Evolutionary conservation across 2,888 invertebrate genomes (phyloP).

Genomic region (Parnassius apollo): DNA sequence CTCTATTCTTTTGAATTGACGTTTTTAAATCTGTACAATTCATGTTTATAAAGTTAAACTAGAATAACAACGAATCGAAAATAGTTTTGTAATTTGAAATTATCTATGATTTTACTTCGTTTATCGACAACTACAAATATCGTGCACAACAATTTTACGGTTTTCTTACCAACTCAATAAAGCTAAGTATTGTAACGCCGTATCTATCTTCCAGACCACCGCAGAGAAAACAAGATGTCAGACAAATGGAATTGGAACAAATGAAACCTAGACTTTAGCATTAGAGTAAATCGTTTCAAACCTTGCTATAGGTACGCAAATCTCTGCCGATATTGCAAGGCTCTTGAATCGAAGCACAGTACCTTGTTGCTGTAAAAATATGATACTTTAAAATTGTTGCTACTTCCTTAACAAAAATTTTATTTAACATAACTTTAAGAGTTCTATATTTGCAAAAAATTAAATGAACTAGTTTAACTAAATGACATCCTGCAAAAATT

Average conservation of each 20-base stretch:
- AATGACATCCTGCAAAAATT: no score
- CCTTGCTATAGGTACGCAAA: slow-evolving; percentile 51
- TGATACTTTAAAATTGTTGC: no score
- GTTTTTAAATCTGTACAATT: no score
- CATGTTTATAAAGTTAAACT: no score
- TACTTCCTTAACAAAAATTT: no score
- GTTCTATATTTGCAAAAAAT: no score
- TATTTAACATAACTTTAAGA: no score
- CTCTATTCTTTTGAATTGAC: no score
- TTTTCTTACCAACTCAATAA: slow-evolving; percentile 14
- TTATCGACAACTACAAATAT: not conserved
- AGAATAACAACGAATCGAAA: no score
- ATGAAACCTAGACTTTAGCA: slow-evolving; percentile 63
- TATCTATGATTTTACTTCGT: no score
- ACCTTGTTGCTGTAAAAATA: not conserved
- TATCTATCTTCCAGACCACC: slow-evolving; percentile 59
- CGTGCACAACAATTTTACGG: slow-evolving; percentile 14
- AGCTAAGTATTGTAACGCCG: slow-evolving; percentile 11
- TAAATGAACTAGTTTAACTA: no score
- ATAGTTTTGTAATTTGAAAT: no score
- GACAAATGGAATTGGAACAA: slow-evolving; percentile 71
- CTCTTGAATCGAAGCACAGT: slow-evolving; percentile 35
- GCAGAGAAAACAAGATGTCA: slow-evolving; percentile 72
- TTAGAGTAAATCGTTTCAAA: slow-evolving; percentile 67
- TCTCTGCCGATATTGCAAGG: slow-evolving; percentile 54